Evolutionary conservation across 2,113 vertebrate genomes (phyloP).

Genomic region (Mirounga angustirostris): DNA sequence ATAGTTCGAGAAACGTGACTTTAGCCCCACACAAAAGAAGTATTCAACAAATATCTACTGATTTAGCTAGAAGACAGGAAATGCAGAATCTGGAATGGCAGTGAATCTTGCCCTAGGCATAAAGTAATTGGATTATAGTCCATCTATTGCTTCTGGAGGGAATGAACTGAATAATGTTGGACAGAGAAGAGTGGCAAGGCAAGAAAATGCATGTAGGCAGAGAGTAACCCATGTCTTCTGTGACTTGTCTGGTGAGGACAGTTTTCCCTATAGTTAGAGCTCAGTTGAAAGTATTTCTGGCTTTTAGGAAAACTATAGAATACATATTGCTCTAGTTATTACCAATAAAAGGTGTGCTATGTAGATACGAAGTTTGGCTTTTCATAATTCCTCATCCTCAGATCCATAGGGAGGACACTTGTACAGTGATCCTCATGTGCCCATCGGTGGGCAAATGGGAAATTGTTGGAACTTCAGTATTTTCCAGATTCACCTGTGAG

Average conservation of each 20-base stretch:
- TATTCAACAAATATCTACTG: not conserved
- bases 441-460: not conserved
- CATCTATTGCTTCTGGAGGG: not conserved
- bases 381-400: not conserved
- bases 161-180: not conserved
- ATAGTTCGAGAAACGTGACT: not conserved
- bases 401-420: not conserved
- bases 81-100: not conserved
- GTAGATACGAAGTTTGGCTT: not conserved
- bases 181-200: not conserved
- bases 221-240: not conserved
- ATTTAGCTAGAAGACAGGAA: not conserved
- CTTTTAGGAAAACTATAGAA: slow-evolving; percentile 14
- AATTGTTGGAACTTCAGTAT: not conserved
- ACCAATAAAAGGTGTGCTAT: not conserved
- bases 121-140: not conserved
- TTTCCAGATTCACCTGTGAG: not conserved
- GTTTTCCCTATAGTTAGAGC: not conserved
- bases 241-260: not conserved
- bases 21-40: not conserved
- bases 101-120: not conserved
- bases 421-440: not conserved
- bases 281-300: not conserved
- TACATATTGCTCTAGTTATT: not conserved
- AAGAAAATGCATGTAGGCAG: not conserved